These are phyloP conservation scores for Eremobia ochroleuca DNA, from an alignment of 2,888 invertebrate genomes.

Conservation along the genomic window DNA sequence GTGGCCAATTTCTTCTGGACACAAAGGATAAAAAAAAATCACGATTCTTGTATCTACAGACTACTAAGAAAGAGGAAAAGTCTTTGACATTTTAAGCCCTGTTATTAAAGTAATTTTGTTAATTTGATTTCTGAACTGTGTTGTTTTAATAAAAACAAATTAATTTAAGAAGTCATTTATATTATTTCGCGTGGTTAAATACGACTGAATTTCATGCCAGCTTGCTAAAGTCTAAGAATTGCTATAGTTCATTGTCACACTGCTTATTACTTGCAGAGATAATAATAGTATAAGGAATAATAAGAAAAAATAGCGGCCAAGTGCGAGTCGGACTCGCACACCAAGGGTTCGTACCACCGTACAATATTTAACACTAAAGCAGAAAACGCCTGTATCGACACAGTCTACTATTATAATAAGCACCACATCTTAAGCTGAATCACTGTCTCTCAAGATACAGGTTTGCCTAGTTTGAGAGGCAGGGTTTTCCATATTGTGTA, in stretches of 20 bases:
- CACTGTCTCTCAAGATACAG: too few species aligned
- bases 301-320: neutral
- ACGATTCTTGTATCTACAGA: neutral
- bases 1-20: too few species aligned
- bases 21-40: too few species aligned
- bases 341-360: neutral
- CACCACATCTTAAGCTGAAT: too few species aligned
- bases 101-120: conserved; percentile 37
- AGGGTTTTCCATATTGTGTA: too few species aligned
- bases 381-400: too few species aligned
- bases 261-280: too few species aligned
- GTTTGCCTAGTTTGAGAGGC: too few species aligned
- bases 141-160: conserved; percentile 37
- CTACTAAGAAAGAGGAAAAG: conserved; percentile 38
- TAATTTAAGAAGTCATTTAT: conserved; percentile 20
- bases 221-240: neutral
- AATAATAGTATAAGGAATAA: too few species aligned
- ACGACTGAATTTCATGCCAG: neutral
- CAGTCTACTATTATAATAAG: too few species aligned
- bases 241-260: too few species aligned
- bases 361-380: neutral
- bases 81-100: conserved; percentile 33
- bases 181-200: conserved; percentile 10
- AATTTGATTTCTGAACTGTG: conserved; percentile 43
- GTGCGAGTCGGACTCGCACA: neutral